Conservation (phyloP, 2,113 vertebrate species). For the Penelope pileata region DNA sequence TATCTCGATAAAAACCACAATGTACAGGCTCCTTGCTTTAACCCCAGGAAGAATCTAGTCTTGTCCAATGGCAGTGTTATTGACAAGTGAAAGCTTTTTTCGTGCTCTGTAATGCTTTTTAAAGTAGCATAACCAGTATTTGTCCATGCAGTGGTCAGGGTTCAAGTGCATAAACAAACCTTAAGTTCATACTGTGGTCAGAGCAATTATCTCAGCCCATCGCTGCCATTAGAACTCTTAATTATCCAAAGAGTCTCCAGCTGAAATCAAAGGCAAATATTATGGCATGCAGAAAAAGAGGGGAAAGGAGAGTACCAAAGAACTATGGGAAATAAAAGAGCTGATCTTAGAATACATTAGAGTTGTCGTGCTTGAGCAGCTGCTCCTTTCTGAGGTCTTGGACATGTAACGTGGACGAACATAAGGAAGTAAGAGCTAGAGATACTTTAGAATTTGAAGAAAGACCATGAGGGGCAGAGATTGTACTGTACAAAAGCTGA, state of each 20-base stretch:
- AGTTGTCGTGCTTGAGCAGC: not conserved
- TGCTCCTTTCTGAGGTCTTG: not conserved
- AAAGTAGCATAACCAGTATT: not conserved
- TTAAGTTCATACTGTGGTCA: too few species aligned
- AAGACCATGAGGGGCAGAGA: not conserved
- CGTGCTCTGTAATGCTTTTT: not conserved
- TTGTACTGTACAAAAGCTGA: not conserved
- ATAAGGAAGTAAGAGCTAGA: not conserved
- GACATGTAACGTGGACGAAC: rapidly evolving
- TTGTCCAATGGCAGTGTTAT: not conserved
- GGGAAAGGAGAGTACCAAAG: not conserved
- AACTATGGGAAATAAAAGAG: not conserved
- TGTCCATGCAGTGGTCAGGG: not conserved
- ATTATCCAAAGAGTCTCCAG: not conserved
- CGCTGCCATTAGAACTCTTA: not conserved
- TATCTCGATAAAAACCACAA: not conserved
- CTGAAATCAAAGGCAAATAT: not conserved
- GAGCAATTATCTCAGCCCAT: not conserved
- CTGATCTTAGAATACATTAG: not conserved
- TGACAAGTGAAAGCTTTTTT: not conserved
- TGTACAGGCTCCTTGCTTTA: not conserved
- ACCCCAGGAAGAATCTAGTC: not conserved
- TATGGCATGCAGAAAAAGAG: not conserved
- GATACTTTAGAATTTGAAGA: not conserved
- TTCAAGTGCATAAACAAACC: not conserved